Base-by-base conservation (phyloP, 2,888 invertebrate genomes). In the Agrochola lychnidis region DNA sequence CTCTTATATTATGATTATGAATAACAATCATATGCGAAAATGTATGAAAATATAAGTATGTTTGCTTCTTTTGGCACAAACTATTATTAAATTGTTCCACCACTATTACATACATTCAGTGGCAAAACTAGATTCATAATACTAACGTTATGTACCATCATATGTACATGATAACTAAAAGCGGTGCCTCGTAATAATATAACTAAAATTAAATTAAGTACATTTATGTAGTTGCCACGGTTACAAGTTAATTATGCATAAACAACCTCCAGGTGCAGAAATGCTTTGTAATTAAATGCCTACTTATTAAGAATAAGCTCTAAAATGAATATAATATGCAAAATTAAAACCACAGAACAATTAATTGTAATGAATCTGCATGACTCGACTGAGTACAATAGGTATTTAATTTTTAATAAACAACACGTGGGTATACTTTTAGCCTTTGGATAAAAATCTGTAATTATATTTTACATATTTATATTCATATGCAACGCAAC, bases 21-120 rank as follows among this genome's bases (percentile, higher is more conserved):
- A 80, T 77, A 79, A 79, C 75, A 84, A 78, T 70, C 12, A 40
- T 70, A 83, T 74, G 84, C 84, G 68, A 79, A 74, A 68, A 62
- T 67, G 40, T 87, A 84, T 61, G 79, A 85, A 85, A 85, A 87
- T 79, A 82, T 85, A 87, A 70, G 59, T 81, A 79, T 70, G 71
- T 78, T 78, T 79, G 80, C 68, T 78, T 82, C 87, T 82, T 89
- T 89, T 88, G 89, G 88, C 88, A 88, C 89, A 81, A 81, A 84
- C 84, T 73, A 78, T 84, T 85, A 81, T 78, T 81, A 81, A 61
- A 61, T 62, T 62, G 57, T 73, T 76, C 48, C 75, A 76, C 78
- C 74, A 75, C 66, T 53, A 57, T 64, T 63, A 62, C n/a, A 70
- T 36, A 61, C n/a, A 63, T 48, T 74, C 5, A 63, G 78, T 82